These are phyloP conservation scores for Phthorimaea operculella DNA, from an alignment of 1,140 invertebrate species.

Conservation along the genomic window DNA sequence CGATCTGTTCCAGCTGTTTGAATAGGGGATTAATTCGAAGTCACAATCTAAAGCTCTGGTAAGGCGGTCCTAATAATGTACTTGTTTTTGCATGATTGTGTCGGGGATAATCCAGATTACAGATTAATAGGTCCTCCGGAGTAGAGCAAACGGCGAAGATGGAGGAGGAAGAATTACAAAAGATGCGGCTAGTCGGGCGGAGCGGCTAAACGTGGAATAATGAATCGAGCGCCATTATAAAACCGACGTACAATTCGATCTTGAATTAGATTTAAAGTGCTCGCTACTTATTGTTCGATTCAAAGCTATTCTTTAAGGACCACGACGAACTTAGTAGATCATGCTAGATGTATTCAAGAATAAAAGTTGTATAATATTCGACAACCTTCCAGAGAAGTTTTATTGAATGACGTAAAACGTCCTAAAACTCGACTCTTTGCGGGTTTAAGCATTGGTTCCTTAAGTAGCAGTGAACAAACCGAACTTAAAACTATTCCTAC, in stretches of 20 bases:
- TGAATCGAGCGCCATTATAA: background rate
- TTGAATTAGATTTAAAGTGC: too few relatives aligned
- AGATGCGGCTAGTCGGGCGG: background rate
- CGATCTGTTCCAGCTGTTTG: background rate
- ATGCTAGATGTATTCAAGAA: too few relatives aligned
- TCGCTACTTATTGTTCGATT: too few relatives aligned
- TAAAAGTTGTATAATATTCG: too few relatives aligned
- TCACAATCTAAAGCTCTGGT: constrained; percentile 6
- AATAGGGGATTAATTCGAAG: background rate
- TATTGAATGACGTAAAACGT: too few relatives aligned
- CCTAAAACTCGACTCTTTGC: too few relatives aligned
- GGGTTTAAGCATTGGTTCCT: too few relatives aligned
- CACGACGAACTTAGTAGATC: too few relatives aligned
- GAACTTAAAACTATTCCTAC: too few relatives aligned
- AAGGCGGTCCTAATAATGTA: constrained; percentile 31
- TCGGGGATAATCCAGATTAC: constrained; percentile 48
- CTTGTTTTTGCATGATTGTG: constrained; percentile 39
- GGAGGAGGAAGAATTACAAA: background rate
- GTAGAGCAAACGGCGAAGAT: constrained; percentile 13
- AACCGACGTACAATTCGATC: background rate
- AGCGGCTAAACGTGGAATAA: background rate
- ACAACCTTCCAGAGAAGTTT: too few relatives aligned
- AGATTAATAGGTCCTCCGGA: constrained; percentile 28
- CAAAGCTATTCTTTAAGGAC: too few relatives aligned
- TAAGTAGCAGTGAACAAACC: too few relatives aligned